phyloP scores from a whole-genome alignment of 2,888 invertebrate species.

The Plebejus anna region DNA sequence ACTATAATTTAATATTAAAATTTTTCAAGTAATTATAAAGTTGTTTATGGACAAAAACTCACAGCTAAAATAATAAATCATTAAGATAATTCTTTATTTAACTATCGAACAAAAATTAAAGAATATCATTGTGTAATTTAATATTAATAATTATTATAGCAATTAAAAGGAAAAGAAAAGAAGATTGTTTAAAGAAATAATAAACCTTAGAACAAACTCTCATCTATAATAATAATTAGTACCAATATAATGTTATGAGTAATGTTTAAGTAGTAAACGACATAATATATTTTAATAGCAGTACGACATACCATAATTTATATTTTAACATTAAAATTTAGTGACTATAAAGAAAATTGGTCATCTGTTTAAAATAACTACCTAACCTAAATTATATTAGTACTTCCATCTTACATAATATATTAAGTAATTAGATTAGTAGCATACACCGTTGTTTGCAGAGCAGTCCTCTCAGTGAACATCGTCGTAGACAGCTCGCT shows the following conservation, averaged over 20 bases:
- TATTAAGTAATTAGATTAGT: constrained; percentile 7
- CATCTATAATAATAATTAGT: neutral
- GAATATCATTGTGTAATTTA: neutral
- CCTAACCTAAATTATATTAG: neutral
- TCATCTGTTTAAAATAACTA: neutral
- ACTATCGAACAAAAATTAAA: neutral
- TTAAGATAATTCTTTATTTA: neutral
- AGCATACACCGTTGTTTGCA: constrained; percentile 14
- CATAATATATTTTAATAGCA: neutral
- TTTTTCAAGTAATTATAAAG: neutral
- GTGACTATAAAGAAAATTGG: neutral
- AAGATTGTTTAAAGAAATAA: neutral
- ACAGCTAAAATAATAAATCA: too few relatives aligned
- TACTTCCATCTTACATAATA: constrained; percentile 8
- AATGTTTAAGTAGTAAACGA: neutral
- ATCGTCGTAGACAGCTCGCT: constrained; percentile 9
- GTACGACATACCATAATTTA: neutral
- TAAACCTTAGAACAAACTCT: neutral
- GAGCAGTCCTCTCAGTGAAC: constrained; percentile 6
- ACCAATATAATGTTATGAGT: neutral
- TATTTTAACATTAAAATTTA: neutral
- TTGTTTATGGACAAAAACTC: too few relatives aligned
- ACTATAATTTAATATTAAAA: neutral
- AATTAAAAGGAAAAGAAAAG: too few relatives aligned
- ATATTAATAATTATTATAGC: neutral